phyloP scores from a whole-genome alignment of 1,140 invertebrate species.

The Magallana gigas region DNA sequence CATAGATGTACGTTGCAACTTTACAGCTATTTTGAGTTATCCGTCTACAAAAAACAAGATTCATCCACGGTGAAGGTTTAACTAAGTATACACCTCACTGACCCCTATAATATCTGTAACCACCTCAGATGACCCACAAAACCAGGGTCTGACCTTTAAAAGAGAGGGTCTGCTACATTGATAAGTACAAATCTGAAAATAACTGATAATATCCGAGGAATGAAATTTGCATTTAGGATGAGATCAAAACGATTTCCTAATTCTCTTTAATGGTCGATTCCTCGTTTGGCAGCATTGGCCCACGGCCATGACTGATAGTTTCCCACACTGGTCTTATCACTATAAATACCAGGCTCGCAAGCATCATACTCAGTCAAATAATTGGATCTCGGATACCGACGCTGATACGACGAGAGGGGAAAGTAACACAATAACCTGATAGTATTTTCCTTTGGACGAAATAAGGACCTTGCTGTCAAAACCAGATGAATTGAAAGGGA shows the following conservation, averaged over 20 bases:
- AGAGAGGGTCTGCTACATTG: slow-evolving; percentile 8
- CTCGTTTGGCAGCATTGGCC: slow-evolving; percentile 7
- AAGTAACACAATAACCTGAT: too few species aligned
- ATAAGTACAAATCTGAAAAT: slow-evolving; percentile 35
- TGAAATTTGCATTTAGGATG: slow-evolving; percentile 28
- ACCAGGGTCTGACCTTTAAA: neutral
- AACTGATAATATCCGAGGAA: neutral
- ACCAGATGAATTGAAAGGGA: neutral
- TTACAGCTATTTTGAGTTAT: too few species aligned
- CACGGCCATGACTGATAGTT: neutral
- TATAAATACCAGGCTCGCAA: neutral
- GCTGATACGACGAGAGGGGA: neutral
- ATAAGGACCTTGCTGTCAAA: neutral
- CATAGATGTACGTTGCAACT: too few species aligned
- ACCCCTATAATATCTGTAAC: too few species aligned
- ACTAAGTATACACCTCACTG: too few species aligned
- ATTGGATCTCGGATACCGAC: neutral
- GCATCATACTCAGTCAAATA: neutral
- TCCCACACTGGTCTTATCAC: neutral
- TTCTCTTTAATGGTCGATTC: slow-evolving; percentile 14
- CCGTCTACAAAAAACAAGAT: too few species aligned
- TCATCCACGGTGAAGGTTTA: too few species aligned
- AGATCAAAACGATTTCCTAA: slow-evolving; percentile 4
- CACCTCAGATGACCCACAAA: neutral
- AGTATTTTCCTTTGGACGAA: neutral